These are phyloP conservation scores for Paramormyrops hopkinsi DNA, from an alignment of 2,797 vertebrate genomes.

Conservation along the genomic window DNA sequence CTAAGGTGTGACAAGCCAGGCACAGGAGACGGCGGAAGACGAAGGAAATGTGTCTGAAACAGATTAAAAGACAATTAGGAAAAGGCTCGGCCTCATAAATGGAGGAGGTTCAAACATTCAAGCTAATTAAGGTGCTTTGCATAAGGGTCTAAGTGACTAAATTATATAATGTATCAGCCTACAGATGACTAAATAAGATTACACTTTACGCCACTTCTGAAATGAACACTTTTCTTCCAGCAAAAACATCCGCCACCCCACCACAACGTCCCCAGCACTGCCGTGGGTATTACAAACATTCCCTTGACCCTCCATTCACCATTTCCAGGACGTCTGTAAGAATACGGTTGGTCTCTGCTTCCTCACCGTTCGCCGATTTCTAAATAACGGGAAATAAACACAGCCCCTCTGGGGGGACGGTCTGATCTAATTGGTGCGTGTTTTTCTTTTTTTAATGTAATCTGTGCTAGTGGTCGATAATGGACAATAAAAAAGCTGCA, in stretches of 20 bases:
- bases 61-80: neutral
- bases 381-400: slow-evolving; percentile 10
- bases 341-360: neutral
- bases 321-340: neutral
- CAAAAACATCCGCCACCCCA: neutral
- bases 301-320: neutral
- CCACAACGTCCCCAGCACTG: neutral
- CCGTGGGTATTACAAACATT: neutral
- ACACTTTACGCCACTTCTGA: neutral
- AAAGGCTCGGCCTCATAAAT: neutral
- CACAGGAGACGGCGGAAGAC: neutral
- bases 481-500: slow-evolving; percentile 6
- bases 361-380: neutral
- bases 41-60: neutral
- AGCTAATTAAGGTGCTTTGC: neutral
- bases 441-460: slow-evolving; percentile 16
- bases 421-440: slow-evolving; percentile 5
- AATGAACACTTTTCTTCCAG: neutral
- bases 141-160: neutral
- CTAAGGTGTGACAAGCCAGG: neutral
- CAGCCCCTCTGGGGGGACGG: neutral
- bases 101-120: neutral
- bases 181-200: neutral
- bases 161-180: neutral
- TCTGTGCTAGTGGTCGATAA: slow-evolving; percentile 14